Percentiles rank a stretch among this genome's conserved stretches.
Evolutionary conservation across 2,888 invertebrate genomes (phyloP).

Genomic region (Alloplasta piceator): DNA sequence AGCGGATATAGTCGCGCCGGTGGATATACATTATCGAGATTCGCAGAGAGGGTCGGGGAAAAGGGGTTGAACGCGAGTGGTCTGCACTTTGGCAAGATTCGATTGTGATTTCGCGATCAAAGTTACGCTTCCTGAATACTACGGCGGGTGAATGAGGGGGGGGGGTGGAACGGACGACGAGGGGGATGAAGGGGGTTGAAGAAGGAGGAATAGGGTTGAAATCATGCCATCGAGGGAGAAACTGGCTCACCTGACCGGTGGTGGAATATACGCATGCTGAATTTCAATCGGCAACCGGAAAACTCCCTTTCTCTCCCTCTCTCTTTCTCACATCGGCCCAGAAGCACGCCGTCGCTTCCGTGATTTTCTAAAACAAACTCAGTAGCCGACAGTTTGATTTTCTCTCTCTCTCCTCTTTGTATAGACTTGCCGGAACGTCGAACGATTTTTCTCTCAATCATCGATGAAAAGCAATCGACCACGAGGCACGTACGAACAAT

Average conservation of each 20-base stretch:
- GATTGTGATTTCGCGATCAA: slow-evolving; percentile 65
- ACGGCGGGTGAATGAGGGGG: slow-evolving; percentile 2
- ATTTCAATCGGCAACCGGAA: slow-evolving; percentile 69
- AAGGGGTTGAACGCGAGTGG: slow-evolving; percentile 50
- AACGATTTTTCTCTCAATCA: slow-evolving; percentile 59
- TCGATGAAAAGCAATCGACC: slow-evolving; percentile 44
- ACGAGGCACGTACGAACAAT: slow-evolving; percentile 59
- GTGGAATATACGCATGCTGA: slow-evolving; percentile 70
- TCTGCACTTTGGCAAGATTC: slow-evolving; percentile 64
- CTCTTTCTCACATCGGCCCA: neutral
- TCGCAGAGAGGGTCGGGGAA: neutral
- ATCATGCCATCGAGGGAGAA: slow-evolving; percentile 59
- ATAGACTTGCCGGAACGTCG: slow-evolving; percentile 4
- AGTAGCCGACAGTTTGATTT: slow-evolving; percentile 32
- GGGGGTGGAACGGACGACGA: neutral
- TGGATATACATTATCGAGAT: slow-evolving; percentile 56
- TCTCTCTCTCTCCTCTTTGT: neutral
- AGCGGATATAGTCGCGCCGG: slow-evolving; percentile 34
- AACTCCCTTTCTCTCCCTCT: slow-evolving; percentile 8
- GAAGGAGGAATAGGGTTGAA: slow-evolving; percentile 26
- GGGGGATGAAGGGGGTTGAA: neutral
- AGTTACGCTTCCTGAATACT: slow-evolving; percentile 65
- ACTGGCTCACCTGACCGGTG: slow-evolving; percentile 66
- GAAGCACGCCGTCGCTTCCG: slow-evolving; percentile 41
- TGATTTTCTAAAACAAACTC: slow-evolving; percentile 65